A percentile compares a stretch with the other conserved stretches of the same genome.
These are phyloP conservation scores for Ceryle rudis DNA, from an alignment of 2,797 vertebrate species.

Conservation along the genomic window DNA sequence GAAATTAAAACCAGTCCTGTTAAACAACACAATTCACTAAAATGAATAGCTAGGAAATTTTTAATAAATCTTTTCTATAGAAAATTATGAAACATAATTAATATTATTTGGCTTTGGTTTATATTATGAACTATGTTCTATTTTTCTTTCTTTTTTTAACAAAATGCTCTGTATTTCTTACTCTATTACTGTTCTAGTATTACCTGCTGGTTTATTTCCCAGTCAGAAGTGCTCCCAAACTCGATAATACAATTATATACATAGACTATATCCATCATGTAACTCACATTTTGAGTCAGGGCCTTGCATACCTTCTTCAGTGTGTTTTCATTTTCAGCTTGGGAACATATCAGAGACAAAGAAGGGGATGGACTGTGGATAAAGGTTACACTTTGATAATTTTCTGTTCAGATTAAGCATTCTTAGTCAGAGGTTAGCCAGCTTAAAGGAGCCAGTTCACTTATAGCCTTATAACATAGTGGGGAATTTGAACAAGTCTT, in stretches of 20 bases:
- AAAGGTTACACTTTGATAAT: not conserved
- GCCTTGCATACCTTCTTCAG: not conserved
- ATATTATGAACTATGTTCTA: not conserved
- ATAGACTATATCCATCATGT: not conserved
- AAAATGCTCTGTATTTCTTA: not conserved
- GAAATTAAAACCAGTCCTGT: not conserved
- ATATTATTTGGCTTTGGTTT: not conserved
- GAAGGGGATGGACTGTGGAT: not conserved
- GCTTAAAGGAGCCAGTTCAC: not conserved
- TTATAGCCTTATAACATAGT: not conserved
- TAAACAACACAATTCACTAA: not conserved
- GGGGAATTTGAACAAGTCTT: accelerated
- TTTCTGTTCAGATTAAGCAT: not conserved
- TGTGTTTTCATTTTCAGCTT: not conserved
- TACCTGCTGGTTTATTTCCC: not conserved
- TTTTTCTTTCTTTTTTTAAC: not conserved
- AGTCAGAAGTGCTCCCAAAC: not conserved
- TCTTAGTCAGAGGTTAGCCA: not conserved
- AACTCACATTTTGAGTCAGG: not conserved
- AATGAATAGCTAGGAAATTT: not conserved
- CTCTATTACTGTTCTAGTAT: not conserved
- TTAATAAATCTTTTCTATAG: not conserved
- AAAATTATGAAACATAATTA: not conserved
- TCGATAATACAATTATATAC: not conserved
- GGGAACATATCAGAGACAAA: not conserved